A percentile compares a stretch with the other conserved stretches of the same genome.
These are phyloP conservation scores for Anoplolepis gracilipes DNA, from an alignment of 1,140 invertebrate species.

Conservation along the genomic window DNA sequence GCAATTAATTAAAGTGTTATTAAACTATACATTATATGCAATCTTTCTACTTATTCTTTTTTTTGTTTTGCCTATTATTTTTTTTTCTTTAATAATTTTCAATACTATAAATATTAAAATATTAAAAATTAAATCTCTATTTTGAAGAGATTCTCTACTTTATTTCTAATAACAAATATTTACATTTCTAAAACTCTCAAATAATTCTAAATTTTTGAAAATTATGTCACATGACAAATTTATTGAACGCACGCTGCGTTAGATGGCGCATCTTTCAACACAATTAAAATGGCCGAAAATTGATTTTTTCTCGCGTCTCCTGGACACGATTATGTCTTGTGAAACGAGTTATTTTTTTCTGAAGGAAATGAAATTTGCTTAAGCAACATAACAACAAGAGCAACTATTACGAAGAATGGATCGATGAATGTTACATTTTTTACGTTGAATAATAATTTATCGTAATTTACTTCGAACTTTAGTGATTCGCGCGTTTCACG, in stretches of 20 bases:
- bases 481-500: background rate
- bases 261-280: constrained; percentile 78
- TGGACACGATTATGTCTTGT: constrained; percentile 26
- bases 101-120: too few species aligned
- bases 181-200: too few species aligned
- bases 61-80: too few species aligned
- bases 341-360: background rate
- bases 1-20: too few species aligned
- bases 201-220: too few species aligned
- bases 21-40: too few species aligned
- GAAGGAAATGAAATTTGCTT: background rate
- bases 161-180: too few species aligned
- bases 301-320: constrained; percentile 70
- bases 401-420: background rate
- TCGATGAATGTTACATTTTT: background rate
- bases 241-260: constrained; percentile 40
- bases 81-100: too few species aligned
- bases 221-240: background rate
- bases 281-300: constrained; percentile 76
- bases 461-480: background rate
- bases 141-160: too few species aligned
- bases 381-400: background rate
- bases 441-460: background rate
- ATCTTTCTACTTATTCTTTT: too few species aligned
- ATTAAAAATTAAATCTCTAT: too few species aligned